Conservation (phyloP, 2,113 vertebrate genomes). For the Pachyramphus minor region DNA sequence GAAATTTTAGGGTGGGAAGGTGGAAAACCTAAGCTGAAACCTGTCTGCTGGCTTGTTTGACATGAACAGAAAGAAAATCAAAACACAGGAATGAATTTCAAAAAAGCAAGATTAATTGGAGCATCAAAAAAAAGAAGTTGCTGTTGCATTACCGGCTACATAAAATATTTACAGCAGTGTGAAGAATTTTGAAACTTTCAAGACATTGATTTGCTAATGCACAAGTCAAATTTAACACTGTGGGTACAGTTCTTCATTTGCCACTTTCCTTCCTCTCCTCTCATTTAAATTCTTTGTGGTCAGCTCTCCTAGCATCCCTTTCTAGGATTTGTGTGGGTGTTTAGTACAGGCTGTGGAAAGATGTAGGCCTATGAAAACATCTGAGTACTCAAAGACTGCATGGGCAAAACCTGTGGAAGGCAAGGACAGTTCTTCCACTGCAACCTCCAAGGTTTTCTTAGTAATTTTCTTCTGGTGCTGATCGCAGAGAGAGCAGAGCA, state of each 20-base stretch:
- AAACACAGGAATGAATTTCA: not conserved
- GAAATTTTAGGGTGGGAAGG: not conserved
- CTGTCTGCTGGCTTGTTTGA: not conserved
- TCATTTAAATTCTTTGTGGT: not conserved
- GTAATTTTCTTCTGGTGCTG: not conserved
- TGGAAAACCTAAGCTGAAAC: not conserved
- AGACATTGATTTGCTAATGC: not conserved
- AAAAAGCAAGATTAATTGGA: not conserved
- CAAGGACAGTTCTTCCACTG: not conserved
- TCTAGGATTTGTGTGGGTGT: not conserved
- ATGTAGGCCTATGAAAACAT: not conserved
- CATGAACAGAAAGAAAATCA: not conserved
- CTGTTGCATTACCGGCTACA: not conserved
- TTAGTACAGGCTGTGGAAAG: not conserved
- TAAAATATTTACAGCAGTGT: not conserved
- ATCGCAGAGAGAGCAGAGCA: not conserved
- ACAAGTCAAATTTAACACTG: not conserved
- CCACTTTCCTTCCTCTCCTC: not conserved
- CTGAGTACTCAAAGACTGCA: not conserved
- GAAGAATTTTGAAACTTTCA: not conserved
- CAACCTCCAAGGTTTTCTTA: not conserved
- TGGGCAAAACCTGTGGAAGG: not conserved
- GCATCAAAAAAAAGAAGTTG: not conserved
- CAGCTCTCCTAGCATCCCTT: not conserved
- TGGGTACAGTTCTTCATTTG: not conserved